Evolutionary conservation across 2,797 vertebrate species (phyloP).

Genomic region (Sebastes reedi): DNA sequence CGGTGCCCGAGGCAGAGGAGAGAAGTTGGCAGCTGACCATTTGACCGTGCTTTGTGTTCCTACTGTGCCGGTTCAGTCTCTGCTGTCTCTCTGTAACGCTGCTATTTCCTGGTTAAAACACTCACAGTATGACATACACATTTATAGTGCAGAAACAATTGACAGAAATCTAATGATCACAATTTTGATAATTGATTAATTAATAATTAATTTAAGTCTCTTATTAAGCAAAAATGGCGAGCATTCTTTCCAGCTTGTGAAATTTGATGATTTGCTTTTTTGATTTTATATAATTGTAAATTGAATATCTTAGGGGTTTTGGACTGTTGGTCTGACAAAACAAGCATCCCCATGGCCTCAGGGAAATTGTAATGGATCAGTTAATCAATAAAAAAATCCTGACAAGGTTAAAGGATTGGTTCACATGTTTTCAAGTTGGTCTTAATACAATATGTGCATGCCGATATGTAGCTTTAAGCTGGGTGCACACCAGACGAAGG

Average conservation of each 20-base stretch:
- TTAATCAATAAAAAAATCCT: background rate
- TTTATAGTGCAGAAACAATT: background rate
- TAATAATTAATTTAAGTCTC: background rate
- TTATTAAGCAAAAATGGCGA: background rate
- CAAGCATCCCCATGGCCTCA: background rate
- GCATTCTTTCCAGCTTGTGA: background rate
- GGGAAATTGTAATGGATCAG: background rate
- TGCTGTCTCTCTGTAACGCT: slow-evolving; percentile 16
- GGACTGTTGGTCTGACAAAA: background rate
- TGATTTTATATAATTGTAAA: background rate
- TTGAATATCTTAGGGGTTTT: background rate
- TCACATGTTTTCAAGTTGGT: background rate
- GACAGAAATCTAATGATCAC: background rate
- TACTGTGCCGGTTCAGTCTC: slow-evolving; percentile 1
- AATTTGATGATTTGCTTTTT: background rate
- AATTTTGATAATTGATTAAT: background rate
- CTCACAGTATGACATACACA: background rate
- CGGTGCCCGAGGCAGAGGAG: slow-evolving; percentile 46
- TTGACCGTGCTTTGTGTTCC: slow-evolving; percentile 39
- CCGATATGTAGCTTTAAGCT: background rate
- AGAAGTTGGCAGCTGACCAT: slow-evolving; percentile 42
- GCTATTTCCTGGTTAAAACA: background rate
- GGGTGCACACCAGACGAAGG: no score
- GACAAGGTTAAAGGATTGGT: background rate
- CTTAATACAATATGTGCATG: background rate